These are phyloP conservation scores for Palythoa grandiflora DNA, from an alignment of 92 coral and sea anemone genomes.

Conservation along the genomic window DNA sequence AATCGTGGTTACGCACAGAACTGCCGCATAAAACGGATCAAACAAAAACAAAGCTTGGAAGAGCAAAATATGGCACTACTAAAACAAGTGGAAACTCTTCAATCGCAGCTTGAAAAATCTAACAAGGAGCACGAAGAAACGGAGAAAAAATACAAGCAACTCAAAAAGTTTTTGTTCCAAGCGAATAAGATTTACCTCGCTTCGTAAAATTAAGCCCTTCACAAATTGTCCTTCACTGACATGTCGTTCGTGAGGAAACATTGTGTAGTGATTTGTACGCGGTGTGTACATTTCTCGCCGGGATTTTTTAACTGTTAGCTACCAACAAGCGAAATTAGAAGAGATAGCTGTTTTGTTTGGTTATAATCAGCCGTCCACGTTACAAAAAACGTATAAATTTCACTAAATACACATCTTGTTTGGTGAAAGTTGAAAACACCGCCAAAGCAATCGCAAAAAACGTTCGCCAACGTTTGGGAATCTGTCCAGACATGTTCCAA, in stretches of 20 bases:
- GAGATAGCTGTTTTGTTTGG: neutral
- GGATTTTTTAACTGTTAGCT: neutral
- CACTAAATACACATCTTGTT: neutral
- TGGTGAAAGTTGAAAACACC: conserved; percentile 18
- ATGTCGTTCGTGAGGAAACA: neutral
- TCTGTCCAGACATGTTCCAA: conserved; percentile 44
- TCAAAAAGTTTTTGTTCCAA: conserved; percentile 18
- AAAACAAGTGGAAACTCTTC: conserved; percentile 58
- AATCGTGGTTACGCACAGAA: conserved; percentile 91
- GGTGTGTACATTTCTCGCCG: conserved; percentile 13
- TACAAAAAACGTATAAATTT: neutral
- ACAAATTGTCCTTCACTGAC: neutral
- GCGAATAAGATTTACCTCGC: neutral
- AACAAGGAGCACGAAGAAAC: conserved; percentile 61
- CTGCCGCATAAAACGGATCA: conserved; percentile 78
- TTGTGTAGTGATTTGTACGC: neutral
- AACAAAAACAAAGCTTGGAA: conserved; percentile 65
- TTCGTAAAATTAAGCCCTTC: conserved; percentile 3
- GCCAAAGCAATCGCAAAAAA: conserved; percentile 9
- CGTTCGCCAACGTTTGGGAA: conserved; percentile 48
- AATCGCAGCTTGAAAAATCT: conserved; percentile 29
- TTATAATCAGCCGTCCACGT: neutral
- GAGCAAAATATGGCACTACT: conserved; percentile 35
- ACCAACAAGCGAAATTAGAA: neutral
- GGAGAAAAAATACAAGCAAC: conserved; percentile 31